Conservation (phyloP, 1,140 invertebrate species). For the Lepidurus couesii region DNA sequence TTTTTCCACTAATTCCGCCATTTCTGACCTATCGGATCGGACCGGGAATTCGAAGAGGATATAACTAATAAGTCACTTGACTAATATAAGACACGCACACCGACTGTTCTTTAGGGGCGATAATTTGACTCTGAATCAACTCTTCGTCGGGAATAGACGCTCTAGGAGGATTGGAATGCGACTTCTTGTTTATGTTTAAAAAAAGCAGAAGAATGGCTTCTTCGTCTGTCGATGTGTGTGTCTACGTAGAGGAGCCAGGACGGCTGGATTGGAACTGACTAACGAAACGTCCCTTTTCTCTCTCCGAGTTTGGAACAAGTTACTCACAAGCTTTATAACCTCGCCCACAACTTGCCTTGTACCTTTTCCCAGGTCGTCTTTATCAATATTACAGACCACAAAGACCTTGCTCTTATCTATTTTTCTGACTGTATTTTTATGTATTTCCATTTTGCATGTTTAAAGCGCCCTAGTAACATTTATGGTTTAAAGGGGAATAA, state of each 20-base stretch:
- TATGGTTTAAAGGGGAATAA: neutral
- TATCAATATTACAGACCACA: too few relatives aligned
- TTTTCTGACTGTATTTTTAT: neutral
- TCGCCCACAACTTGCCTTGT: neutral
- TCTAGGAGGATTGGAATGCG: neutral
- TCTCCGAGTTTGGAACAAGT: neutral
- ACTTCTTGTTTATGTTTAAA: neutral
- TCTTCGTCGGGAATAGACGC: neutral
- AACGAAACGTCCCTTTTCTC: neutral
- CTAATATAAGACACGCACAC: neutral
- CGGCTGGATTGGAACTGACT: constrained; percentile 12
- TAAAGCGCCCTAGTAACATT: neutral
- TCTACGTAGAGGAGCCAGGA: neutral
- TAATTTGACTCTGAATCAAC: neutral
- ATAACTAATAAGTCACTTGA: neutral
- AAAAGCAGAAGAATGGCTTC: neutral
- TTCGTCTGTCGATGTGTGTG: neutral
- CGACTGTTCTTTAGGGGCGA: neutral
- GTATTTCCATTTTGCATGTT: neutral
- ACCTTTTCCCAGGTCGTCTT: too few relatives aligned
- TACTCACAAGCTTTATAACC: neutral
- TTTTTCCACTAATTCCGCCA: neutral
- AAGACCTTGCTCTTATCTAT: too few relatives aligned
- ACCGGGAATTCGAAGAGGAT: neutral
- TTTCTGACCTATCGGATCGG: neutral